Percentiles rank a stretch among this genome's conserved stretches.
Evolutionary conservation across 2,888 invertebrate genomes (phyloP).

Genomic region (Eilema sororculum): DNA sequence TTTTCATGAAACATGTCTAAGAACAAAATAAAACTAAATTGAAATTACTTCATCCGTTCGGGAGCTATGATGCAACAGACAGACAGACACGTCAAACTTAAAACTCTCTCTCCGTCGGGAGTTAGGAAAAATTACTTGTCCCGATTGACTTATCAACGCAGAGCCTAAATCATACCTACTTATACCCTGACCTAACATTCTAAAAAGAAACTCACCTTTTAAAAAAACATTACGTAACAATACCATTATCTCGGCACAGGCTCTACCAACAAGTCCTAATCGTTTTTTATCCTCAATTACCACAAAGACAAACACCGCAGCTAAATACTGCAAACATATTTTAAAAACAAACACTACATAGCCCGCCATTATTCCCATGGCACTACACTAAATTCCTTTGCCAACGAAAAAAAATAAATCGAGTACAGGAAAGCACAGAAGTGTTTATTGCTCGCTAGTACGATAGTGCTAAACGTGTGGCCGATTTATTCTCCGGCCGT

Average conservation of each 20-base stretch:
- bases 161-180: too few species aligned
- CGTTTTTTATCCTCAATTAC: constrained; percentile 15
- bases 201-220: neutral
- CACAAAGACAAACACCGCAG: constrained; percentile 19
- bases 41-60: too few species aligned
- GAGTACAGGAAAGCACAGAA: constrained; percentile 72
- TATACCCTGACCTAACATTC: too few species aligned
- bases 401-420: constrained; percentile 55
- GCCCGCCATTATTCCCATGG: constrained; percentile 38
- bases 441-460: constrained; percentile 70
- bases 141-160: too few species aligned
- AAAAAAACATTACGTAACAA: neutral
- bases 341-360: constrained; percentile 24
- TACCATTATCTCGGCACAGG: neutral
- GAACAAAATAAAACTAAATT: too few species aligned
- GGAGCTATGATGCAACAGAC: too few species aligned
- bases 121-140: too few species aligned
- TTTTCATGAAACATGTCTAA: too few species aligned
- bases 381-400: constrained; percentile 54
- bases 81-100: too few species aligned
- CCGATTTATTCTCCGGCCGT: constrained; percentile 48
- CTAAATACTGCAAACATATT: constrained; percentile 18
- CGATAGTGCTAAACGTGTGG: constrained; percentile 53
- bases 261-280: neutral
- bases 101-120: too few species aligned